Percentiles rank a stretch among this genome's conserved stretches.
Evolutionary conservation across 2,888 invertebrate species (phyloP).

Genomic region (Capitulum mitella): DNA sequence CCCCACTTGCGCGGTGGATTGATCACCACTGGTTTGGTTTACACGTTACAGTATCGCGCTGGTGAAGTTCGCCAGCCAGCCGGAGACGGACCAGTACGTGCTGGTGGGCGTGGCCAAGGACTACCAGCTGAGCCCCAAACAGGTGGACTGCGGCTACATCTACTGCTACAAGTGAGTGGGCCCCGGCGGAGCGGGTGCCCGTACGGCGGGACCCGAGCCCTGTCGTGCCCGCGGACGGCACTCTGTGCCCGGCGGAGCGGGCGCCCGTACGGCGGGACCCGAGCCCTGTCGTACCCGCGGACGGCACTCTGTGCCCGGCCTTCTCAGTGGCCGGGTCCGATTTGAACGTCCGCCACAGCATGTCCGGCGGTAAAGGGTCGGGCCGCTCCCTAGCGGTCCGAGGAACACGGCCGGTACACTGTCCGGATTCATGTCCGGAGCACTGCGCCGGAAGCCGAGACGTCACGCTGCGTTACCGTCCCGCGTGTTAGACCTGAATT

Average conservation of each 20-base stretch:
- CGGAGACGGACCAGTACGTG: constrained; percentile 54
- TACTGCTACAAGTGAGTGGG: constrained; percentile 68
- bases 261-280: no score
- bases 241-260: background rate
- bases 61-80: constrained; percentile 64
- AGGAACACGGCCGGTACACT: no score
- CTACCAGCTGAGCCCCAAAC: constrained; percentile 76
- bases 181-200: no score
- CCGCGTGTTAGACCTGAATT: no score
- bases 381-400: no score
- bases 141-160: constrained; percentile 71
- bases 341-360: background rate
- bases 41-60: constrained; percentile 60
- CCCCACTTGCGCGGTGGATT: no score
- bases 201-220: no score
- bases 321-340: background rate
- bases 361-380: constrained; percentile 78
- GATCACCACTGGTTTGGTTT: no score
- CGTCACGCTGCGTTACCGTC: no score
- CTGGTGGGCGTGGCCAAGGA: constrained; percentile 90
- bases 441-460: no score
- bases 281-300: no score
- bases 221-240: background rate
- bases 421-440: no score
- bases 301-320: background rate